Conservation (phyloP, 2,113 vertebrate species). For the Scomber colias region DNA sequence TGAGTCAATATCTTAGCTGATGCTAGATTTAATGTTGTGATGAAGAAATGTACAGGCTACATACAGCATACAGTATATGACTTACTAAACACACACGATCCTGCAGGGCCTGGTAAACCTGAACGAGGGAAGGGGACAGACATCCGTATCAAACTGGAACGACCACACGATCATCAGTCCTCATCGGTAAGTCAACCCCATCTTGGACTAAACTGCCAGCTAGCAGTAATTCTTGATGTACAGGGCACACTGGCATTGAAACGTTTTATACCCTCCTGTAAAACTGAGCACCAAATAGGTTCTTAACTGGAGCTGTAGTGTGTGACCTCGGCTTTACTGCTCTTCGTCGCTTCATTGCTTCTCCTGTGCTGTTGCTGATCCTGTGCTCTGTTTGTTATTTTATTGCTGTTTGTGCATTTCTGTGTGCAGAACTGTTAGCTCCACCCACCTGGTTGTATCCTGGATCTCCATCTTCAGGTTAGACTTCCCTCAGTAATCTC, state of each 20-base stretch:
- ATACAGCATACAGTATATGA: neutral
- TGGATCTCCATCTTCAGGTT: slow-evolving; percentile 86
- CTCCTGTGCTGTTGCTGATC: neutral
- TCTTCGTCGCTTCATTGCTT: neutral
- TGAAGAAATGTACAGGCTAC: no score
- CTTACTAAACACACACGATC: neutral
- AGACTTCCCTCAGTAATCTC: slow-evolving; percentile 47
- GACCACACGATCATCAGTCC: slow-evolving; percentile 82
- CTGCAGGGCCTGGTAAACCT: slow-evolving; percentile 73
- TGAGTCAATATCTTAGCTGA: neutral
- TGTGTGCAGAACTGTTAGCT: slow-evolving; percentile 90
- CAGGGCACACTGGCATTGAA: neutral
- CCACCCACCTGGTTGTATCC: slow-evolving; percentile 58
- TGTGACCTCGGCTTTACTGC: neutral
- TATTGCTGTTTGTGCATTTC: slow-evolving; percentile 29
- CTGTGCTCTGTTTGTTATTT: slow-evolving; percentile 12
- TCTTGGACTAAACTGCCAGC: neutral
- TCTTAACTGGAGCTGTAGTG: neutral
- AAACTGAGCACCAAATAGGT: neutral
- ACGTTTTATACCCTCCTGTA: neutral
- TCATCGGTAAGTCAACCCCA: slow-evolving; percentile 83
- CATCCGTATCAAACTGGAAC: slow-evolving; percentile 92
- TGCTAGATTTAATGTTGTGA: slow-evolving; percentile 6
- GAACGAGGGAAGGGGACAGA: slow-evolving; percentile 84
- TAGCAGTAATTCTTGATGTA: neutral